Base-by-base conservation (phyloP, 2,113 vertebrate genomes). In the Antennarius striatus region DNA sequence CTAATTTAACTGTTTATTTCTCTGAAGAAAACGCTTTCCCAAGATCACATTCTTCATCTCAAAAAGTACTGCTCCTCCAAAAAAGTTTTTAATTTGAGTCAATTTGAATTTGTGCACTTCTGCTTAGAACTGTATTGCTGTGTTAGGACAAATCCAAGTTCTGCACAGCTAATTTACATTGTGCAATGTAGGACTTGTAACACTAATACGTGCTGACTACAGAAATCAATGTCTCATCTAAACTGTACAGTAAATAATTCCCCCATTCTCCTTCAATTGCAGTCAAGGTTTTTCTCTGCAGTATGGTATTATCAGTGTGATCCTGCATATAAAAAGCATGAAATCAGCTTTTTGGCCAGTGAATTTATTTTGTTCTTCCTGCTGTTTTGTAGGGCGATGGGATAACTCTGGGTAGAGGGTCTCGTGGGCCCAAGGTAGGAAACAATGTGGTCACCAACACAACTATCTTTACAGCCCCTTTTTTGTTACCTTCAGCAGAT, bases 341-440 rank as follows among this genome's bases (percentile, higher is more conserved):
- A 43, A 11, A 11, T 43, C 7, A 43, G 9, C 42, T 43, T 43
- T 43, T 43, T 43, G 42, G 42, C 9, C 6, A 8, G 42, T 43
- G 9, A 43, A 43, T 43, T 9, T 43, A 3, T 43, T 8, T 68
- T 6, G 32, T 73, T 55, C 17, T 47, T 70, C 60, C 0, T 82
- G 14, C 86, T 90, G 86, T 85, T 68, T 68, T 65, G 15, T 49
- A 98, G 97, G 94, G 93, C 10, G 88, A 91, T 6, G 83, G 86
- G 53, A 77, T 80, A 71, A 81, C 94, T 80, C 90, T 94, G 67
- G 71, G 70, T 47, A 92, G 94, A 81, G 96, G 95, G 47, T 94
- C 96, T 61, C 93, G 98, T 0, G 98, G 97, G 5, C 95, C 97
- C 74, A 99, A 99, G 96, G 98, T 99, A 93, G 42, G 81, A 51